Conservation (phyloP, 2,113 vertebrate genomes). For the Procavia capensis region DNA sequence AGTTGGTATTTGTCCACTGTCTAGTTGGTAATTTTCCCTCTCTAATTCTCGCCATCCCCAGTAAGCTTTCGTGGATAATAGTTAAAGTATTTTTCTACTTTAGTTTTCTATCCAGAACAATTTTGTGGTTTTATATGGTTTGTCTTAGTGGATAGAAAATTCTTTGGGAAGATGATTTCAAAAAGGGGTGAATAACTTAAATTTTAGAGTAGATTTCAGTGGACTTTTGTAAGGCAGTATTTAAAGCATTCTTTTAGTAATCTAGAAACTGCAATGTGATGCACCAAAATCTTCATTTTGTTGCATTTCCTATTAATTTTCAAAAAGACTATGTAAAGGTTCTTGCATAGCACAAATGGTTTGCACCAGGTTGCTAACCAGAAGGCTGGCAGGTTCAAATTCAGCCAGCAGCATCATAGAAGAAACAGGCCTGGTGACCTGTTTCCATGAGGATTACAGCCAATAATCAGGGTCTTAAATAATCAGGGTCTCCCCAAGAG, state of each 20-base stretch:
- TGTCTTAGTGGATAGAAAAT: conserved; percentile 1
- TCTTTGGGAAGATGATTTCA: conserved; percentile 23
- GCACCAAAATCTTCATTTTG: conserved; percentile 60
- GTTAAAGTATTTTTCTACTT: background rate
- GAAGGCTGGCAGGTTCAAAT: background rate
- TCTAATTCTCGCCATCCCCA: no score
- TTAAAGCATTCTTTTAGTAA: conserved; percentile 7
- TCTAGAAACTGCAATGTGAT: conserved; percentile 29
- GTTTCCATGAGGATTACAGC: background rate
- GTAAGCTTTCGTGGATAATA: background rate
- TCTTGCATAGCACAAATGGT: background rate
- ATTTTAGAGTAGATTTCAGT: background rate
- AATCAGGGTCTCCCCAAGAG: background rate
- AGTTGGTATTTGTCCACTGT: no score
- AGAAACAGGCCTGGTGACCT: background rate
- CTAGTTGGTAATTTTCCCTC: no score
- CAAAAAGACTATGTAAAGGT: background rate
- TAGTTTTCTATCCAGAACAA: conserved; percentile 26
- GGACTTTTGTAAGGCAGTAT: background rate
- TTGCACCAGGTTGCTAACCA: background rate
- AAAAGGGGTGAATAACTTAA: conserved; percentile 36
- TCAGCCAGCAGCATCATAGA: background rate
- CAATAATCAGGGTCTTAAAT: background rate
- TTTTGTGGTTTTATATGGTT: background rate
- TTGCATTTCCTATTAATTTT: conserved; percentile 57